Evolutionary conservation across 2,113 vertebrate species (phyloP).

Genomic region (Myanophis thanlyinensis): DNA sequence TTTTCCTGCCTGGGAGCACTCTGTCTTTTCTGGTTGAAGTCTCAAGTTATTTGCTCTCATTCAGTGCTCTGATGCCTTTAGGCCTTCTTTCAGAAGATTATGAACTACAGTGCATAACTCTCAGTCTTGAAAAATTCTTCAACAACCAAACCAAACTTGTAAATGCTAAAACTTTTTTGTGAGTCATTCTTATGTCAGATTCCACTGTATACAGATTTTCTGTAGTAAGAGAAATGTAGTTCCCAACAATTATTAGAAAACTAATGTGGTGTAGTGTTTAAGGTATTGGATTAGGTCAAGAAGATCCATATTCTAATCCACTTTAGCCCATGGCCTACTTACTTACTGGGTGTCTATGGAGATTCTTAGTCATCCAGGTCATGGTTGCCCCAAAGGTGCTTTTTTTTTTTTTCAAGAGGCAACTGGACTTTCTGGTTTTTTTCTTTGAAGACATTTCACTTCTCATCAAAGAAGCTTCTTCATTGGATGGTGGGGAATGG

Average conservation of each 20-base stretch:
- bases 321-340: neutral
- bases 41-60: neutral
- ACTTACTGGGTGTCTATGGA: neutral
- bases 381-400: no score
- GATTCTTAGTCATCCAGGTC: no score
- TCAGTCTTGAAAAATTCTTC: neutral
- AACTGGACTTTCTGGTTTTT: no score
- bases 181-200: neutral
- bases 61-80: neutral
- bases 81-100: neutral
- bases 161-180: neutral
- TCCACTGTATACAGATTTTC: neutral
- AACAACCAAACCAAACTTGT: neutral
- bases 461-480: no score
- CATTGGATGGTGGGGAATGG: no score
- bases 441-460: no score
- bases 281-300: neutral
- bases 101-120: neutral
- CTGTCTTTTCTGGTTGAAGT: neutral
- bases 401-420: no score
- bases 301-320: neutral
- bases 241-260: neutral
- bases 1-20: neutral
- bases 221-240: neutral
- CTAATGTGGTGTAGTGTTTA: neutral